Evolutionary conservation across 2,797 vertebrate genomes (phyloP).

Genomic region (Helarctos malayanus): DNA sequence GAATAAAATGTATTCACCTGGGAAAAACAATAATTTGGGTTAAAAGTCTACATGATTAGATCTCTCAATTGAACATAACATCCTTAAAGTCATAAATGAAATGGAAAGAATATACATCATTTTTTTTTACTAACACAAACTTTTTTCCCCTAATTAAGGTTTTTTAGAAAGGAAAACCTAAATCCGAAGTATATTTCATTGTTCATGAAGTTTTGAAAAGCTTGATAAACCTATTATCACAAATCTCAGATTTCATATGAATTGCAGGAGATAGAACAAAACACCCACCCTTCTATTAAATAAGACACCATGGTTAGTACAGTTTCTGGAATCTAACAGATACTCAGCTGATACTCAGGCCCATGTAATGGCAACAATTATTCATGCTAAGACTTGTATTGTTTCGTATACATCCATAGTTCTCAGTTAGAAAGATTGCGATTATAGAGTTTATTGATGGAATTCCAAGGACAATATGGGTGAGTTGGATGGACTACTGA

Average conservation of each 20-base stretch:
- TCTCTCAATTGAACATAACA: neutral
- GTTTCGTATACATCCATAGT: neutral
- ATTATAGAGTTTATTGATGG: slow-evolving; percentile 36
- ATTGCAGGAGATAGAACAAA: slow-evolving; percentile 65
- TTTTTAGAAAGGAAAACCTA: slow-evolving; percentile 63
- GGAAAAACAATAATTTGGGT: slow-evolving; percentile 16
- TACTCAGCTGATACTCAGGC: neutral
- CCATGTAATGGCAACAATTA: neutral
- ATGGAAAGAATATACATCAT: slow-evolving; percentile 39
- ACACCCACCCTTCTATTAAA: slow-evolving; percentile 5
- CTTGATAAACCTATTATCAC: slow-evolving; percentile 63
- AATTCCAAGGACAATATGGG: neutral
- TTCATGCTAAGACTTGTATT: slow-evolving; percentile 22
- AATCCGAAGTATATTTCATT: slow-evolving; percentile 65
- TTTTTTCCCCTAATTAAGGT: neutral
- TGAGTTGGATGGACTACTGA: neutral
- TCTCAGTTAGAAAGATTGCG: neutral
- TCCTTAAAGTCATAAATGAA: slow-evolving; percentile 71
- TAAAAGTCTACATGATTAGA: slow-evolving; percentile 58
- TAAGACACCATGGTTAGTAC: neutral
- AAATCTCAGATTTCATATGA: slow-evolving; percentile 67
- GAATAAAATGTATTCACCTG: neutral
- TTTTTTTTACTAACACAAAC: slow-evolving; percentile 63
- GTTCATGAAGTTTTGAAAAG: slow-evolving; percentile 61
- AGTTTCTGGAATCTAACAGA: slow-evolving; percentile 45